Evolutionary conservation across 2,888 invertebrate genomes (phyloP).

Genomic region (Euzophera pinguis): DNA sequence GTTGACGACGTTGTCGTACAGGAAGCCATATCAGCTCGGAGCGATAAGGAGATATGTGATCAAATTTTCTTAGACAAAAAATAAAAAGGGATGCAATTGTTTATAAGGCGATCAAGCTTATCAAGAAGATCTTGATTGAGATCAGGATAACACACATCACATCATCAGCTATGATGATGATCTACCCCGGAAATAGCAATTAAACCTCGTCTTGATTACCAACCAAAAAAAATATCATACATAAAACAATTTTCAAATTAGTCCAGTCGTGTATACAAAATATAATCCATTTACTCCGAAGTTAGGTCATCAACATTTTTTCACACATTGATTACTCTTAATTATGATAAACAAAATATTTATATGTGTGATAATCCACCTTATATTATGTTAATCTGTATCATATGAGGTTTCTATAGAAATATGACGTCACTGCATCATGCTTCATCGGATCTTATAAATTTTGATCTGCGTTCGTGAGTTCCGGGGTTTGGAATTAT

Average conservation of each 20-base stretch:
- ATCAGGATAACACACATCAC: no score
- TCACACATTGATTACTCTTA: neutral
- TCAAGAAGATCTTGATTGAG: no score
- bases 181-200: no score
- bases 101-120: no score
- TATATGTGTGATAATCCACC: neutral
- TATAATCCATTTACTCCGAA: neutral
- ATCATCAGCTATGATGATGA: no score
- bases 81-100: no score
- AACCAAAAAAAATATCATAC: no score
- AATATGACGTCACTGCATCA: neutral
- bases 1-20: no score
- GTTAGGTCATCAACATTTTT: neutral
- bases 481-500: constrained; percentile 4
- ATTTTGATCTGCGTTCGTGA: neutral
- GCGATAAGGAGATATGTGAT: no score
- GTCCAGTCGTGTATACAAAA: neutral
- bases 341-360: constrained; percentile 6
- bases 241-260: neutral
- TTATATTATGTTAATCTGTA: constrained; percentile 4
- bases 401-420: neutral
- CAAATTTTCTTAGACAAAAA: no score
- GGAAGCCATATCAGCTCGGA: no score
- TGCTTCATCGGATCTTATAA: neutral
- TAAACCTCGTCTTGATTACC: no score